Evolutionary conservation across 1,140 invertebrate genomes (phyloP).

Genomic region (Macrotrachela quadricornifera): DNA sequence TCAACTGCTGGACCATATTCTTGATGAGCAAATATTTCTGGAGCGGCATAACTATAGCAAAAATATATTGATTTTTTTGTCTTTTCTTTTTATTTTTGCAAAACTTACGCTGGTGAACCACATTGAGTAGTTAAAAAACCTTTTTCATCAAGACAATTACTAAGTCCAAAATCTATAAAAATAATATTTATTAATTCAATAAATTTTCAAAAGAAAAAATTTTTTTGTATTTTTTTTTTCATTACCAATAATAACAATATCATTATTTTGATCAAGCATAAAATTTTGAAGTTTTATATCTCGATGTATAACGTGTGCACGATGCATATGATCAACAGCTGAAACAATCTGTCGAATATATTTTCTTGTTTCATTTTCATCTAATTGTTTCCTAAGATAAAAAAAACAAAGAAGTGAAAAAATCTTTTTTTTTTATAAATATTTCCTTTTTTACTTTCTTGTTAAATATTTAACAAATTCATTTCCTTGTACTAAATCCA

Average conservation of each 20-base stretch:
- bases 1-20: slow-evolving; percentile 8
- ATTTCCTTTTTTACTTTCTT: slow-evolving; percentile 1
- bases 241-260: slow-evolving; percentile 1
- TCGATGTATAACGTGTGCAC: slow-evolving; percentile 70
- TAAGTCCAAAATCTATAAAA: slow-evolving; percentile 7
- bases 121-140: slow-evolving; percentile 8
- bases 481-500: slow-evolving; percentile 20
- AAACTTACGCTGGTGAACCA: slow-evolving; percentile 6
- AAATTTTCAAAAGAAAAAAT: too few species aligned
- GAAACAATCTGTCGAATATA: slow-evolving; percentile 86
- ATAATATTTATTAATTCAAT: too few species aligned
- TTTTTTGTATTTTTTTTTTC: too few species aligned
- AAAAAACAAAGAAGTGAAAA: background rate
- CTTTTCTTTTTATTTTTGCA: background rate
- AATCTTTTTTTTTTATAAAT: background rate
- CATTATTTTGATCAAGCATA: slow-evolving; percentile 9
- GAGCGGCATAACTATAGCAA: too few species aligned
- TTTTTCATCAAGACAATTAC: slow-evolving; percentile 9
- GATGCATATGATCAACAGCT: slow-evolving; percentile 80
- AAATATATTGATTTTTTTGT: too few species aligned
- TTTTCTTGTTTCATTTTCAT: slow-evolving; percentile 60
- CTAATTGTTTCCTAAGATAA: slow-evolving; percentile 14
- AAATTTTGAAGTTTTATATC: slow-evolving; percentile 52
- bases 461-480: slow-evolving; percentile 12
- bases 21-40: slow-evolving; percentile 5